Evolutionary conservation across 2,888 invertebrate genomes (phyloP).

Genomic region (Drosophila paramelanica): DNA sequence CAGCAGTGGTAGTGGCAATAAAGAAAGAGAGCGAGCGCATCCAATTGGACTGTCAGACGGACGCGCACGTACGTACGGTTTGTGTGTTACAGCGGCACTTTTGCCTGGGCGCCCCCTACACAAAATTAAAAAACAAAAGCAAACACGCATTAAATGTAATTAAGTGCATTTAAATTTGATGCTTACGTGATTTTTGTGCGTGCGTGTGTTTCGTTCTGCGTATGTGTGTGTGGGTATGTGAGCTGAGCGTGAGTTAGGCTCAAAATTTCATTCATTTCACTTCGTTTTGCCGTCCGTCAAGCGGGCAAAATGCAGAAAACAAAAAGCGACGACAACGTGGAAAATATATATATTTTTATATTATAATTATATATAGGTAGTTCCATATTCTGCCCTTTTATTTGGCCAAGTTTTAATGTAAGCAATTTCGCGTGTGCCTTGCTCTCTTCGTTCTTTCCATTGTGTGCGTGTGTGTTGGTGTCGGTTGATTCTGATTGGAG

Average conservation of each 20-base stretch:
- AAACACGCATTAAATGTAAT: conserved; percentile 66
- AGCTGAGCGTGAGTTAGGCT: conserved; percentile 29
- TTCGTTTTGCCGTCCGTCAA: conserved; percentile 25
- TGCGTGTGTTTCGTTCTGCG: conserved; percentile 22
- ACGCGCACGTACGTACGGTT: conserved; percentile 64
- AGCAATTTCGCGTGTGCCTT: conserved; percentile 67
- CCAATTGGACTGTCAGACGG: conserved; percentile 60
- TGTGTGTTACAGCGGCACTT: conserved; percentile 59
- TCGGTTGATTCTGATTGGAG: conserved; percentile 47
- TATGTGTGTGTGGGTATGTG: conserved; percentile 23
- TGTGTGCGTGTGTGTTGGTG: conserved; percentile 18
- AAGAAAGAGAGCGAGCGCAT: conserved; percentile 56
- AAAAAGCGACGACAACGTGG: conserved; percentile 34
- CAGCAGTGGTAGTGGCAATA: conserved; percentile 14
- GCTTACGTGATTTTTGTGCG: conserved; percentile 64
- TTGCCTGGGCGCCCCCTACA: conserved; percentile 28
- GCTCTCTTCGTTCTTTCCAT: conserved; percentile 17
- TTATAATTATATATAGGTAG: conserved; percentile 40
- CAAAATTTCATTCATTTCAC: conserved; percentile 49
- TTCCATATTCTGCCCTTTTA: conserved; percentile 53
- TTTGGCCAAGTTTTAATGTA: conserved; percentile 59
- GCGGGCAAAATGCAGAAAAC: conserved; percentile 39
- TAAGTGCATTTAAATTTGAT: conserved; percentile 71
- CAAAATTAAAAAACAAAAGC: conserved; percentile 57
- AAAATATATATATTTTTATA: conserved; percentile 39